Percentiles rank a stretch among this genome's conserved stretches.
These are phyloP conservation scores for Drosophila bocqueti DNA, from an alignment of 1,140 invertebrate genomes.

Conservation along the genomic window DNA sequence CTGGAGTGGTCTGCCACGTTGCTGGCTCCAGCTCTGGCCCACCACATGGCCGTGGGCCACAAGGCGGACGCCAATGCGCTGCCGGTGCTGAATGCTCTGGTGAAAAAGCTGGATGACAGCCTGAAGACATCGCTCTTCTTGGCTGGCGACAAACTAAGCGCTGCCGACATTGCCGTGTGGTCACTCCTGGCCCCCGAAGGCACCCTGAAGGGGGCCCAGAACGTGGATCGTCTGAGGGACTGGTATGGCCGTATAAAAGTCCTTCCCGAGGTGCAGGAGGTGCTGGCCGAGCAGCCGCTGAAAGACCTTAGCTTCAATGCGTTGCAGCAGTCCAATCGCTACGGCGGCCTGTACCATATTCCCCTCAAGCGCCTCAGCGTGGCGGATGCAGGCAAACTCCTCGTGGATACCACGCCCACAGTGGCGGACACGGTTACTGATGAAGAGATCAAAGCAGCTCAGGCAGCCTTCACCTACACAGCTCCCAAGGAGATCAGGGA, in stretches of 20 bases:
- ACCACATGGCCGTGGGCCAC: constrained; percentile 85
- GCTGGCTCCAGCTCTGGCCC: constrained; percentile 87
- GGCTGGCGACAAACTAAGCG: constrained; percentile 75
- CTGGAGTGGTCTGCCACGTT: constrained; percentile 91
- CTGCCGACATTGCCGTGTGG: constrained; percentile 68
- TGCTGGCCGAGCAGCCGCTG: constrained; percentile 62
- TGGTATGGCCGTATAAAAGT: constrained; percentile 75
- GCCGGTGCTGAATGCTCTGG: constrained; percentile 84
- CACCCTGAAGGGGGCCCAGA: constrained; percentile 83
- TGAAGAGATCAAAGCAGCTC: constrained; percentile 88
- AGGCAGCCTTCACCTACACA: constrained; percentile 87
- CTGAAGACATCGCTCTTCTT: constrained; percentile 80
- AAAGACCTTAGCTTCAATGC: constrained; percentile 83
- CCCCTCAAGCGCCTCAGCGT: constrained; percentile 82
- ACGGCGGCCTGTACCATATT: constrained; percentile 80
- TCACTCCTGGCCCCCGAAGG: constrained; percentile 84
- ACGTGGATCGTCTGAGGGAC: constrained; percentile 69
- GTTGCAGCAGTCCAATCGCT: constrained; percentile 79
- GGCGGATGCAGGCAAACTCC: constrained; percentile 84
- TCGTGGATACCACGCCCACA: constrained; percentile 73
- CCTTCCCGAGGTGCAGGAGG: constrained; percentile 79
- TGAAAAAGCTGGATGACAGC: constrained; percentile 85
- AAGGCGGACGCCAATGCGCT: constrained; percentile 85
- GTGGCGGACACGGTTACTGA: constrained; percentile 85
- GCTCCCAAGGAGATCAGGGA: constrained; percentile 41